Evolutionary conservation across 2,113 vertebrate species (phyloP).

Genomic region (Hystrix brachyura): DNA sequence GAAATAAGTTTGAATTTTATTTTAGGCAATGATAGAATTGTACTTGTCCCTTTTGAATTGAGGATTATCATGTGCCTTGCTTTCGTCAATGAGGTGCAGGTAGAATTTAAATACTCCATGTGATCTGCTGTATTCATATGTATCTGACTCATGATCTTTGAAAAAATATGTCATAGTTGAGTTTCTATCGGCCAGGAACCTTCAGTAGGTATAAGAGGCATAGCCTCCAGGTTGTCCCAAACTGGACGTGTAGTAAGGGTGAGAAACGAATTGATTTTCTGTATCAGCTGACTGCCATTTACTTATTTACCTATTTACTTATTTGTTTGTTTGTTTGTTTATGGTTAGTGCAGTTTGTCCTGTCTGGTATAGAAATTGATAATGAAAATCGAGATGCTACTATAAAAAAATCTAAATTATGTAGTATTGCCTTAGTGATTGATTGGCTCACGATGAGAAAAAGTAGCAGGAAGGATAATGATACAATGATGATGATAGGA

Average conservation of each 20-base stretch:
- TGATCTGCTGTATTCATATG: neutral
- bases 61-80: neutral
- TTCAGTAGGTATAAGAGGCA: slow-evolving; percentile 3
- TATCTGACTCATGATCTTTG: neutral
- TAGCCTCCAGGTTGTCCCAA: slow-evolving; percentile 9
- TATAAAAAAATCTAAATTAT: neutral
- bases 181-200: neutral
- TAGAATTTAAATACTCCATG: neutral
- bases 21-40: neutral
- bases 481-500: neutral
- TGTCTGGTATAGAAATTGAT: neutral
- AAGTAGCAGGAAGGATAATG: neutral
- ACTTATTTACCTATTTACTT: neutral
- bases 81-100: slow-evolving; percentile 3
- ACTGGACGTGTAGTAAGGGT: slow-evolving; percentile 13
- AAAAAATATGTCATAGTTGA: neutral
- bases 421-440: neutral
- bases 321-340: neutral
- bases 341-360: neutral
- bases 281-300: neutral
- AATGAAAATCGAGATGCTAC: neutral
- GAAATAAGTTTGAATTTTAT: neutral
- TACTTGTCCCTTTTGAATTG: neutral
- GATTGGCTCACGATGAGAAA: neutral
- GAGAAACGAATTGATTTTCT: slow-evolving; percentile 25